Percentiles rank a stretch among this genome's conserved stretches.
Conservation (phyloP, 2,888 invertebrate species). For the Bugula neritina region DNA sequence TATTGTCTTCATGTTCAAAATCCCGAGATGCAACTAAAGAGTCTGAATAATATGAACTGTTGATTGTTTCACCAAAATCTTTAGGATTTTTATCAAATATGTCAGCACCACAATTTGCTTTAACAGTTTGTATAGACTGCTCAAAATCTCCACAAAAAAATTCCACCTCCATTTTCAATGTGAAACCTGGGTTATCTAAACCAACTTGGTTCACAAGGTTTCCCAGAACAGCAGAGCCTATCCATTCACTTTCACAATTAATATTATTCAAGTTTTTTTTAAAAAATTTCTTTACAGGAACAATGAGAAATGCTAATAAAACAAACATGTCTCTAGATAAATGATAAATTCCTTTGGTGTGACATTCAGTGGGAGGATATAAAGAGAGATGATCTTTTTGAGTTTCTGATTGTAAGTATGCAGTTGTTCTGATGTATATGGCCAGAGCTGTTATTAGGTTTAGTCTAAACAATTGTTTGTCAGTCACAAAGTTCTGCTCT, state of each 20-base stretch:
- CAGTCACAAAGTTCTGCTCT: neutral
- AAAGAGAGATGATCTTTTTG: neutral
- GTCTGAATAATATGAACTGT: no score
- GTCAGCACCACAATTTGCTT: no score
- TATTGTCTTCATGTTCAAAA: no score
- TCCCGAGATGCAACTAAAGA: no score
- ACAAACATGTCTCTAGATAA: neutral
- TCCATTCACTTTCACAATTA: no score
- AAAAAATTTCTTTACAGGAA: neutral
- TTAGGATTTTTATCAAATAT: no score
- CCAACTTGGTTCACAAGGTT: no score
- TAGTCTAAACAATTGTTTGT: neutral
- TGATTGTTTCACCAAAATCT: no score
- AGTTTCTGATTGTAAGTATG: neutral
- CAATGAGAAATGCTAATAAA: neutral
- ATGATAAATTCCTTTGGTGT: neutral
- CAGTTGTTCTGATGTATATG: neutral
- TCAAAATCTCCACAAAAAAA: neutral
- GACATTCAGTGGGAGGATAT: neutral
- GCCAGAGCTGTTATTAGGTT: neutral
- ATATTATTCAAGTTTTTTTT: neutral
- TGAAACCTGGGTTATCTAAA: no score
- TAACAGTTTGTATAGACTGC: no score
- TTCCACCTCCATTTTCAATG: neutral
- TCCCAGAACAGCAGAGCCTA: no score